Base-by-base conservation (phyloP, 2,113 vertebrate species). In the Chamaetylas fuelleborni region DNA sequence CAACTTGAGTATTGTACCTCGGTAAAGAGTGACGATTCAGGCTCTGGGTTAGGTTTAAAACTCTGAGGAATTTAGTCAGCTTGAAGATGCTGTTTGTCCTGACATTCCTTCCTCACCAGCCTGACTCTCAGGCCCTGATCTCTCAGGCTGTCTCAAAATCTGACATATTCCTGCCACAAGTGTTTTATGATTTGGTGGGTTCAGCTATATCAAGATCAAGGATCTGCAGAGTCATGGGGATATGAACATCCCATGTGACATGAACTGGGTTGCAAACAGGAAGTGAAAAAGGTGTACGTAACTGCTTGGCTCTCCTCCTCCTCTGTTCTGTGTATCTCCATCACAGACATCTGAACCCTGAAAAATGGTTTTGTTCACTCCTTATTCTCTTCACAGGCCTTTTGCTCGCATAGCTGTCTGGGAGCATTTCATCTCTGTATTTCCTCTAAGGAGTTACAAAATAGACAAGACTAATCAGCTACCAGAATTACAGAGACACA, bases 61-160 rank as follows among this genome's bases (percentile, higher is more conserved):
- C 86, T 88, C 65, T 96, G 24, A 94, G 96, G 95, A 98, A 97
- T 97, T 97, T 47, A 33, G n/a, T 78, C 50, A 43, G 28, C 42
- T 74, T 79, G 86, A 97, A 88, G 72, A 83, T 71, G 69, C 34
- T 92, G 56, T 77, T 96, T 95, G 69, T 70, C 34, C 20, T 40
- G 33, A 47, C 94, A 96, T 98, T 98, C 96, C 81, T 97, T 92
- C 80, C 89, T 97, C 95, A 92, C 95, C 74, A 96, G 19, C 19
- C 65, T 84, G 29, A 61, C 19, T 69, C n/a, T 74, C 34, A 71
- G 28, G 8, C 9, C 19, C 12, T 83, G 18, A 5, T 13, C 1
- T 45, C 36, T 56, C 58, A 81, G 6, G 8, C 29, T 47, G 23
- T 51, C 38, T 60, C n/a, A 43, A n/a, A 67, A 80, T 61, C 12